phyloP scores from a whole-genome alignment of 2,888 invertebrate genomes.

The Timandra comae region DNA sequence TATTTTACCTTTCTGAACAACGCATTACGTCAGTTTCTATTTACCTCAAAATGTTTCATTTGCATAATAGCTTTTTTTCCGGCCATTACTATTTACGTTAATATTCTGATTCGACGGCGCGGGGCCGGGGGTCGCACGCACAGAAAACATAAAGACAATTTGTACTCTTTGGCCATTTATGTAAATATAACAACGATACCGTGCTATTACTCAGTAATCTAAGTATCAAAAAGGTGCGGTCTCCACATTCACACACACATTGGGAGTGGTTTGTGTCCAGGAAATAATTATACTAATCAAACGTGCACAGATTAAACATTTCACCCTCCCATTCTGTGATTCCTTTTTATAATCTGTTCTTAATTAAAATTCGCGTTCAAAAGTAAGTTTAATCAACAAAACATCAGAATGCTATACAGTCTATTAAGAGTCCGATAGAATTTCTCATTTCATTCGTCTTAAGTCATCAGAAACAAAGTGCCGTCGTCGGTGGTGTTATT shows the following conservation, averaged over 20 bases:
- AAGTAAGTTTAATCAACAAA: constrained; percentile 63
- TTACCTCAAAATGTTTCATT: constrained; percentile 75
- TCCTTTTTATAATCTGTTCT: constrained; percentile 13
- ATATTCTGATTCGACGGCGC: constrained; percentile 70
- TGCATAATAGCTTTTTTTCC: constrained; percentile 76
- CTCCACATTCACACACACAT: constrained; percentile 54
- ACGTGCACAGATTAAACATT: constrained; percentile 26
- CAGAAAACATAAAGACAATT: constrained; percentile 74
- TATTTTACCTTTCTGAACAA: constrained; percentile 64
- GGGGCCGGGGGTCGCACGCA: constrained; percentile 67
- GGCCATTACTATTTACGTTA: constrained; percentile 72
- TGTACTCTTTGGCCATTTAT: constrained; percentile 70
- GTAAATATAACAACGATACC: constrained; percentile 72
- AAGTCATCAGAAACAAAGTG: constrained; percentile 75
- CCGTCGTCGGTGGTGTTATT: constrained; percentile 73
- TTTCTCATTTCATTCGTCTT: constrained; percentile 76
- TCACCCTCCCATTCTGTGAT: constrained; percentile 8
- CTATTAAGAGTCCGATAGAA: constrained; percentile 71
- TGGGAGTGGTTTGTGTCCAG: constrained; percentile 52
- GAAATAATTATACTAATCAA: constrained; percentile 42
- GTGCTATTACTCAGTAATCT: constrained; percentile 62
- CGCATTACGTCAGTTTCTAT: constrained; percentile 69
- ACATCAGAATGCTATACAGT: constrained; percentile 69
- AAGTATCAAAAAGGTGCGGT: constrained; percentile 56
- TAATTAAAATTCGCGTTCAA: constrained; percentile 44